Percentiles rank a stretch among this genome's conserved stretches.
Conservation (phyloP, 1,140 invertebrate species). For the Caenorhabditis remanei region DNA sequence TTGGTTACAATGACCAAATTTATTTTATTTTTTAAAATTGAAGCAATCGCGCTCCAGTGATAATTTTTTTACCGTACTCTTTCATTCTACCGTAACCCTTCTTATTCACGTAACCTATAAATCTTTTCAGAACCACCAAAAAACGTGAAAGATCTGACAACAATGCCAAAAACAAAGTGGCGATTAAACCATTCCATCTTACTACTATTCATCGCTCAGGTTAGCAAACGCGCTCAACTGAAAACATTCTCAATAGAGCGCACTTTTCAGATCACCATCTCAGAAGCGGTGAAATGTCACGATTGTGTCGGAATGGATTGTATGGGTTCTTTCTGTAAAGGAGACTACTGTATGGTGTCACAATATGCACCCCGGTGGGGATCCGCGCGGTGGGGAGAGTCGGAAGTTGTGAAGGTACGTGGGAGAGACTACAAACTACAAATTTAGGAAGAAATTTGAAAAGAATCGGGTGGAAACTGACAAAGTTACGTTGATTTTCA, state of each 20-base stretch:
- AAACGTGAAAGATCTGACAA: background rate
- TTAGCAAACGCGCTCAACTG: background rate
- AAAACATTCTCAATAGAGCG: too few relatives aligned
- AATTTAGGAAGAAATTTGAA: too few relatives aligned
- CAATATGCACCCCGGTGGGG: slow-evolving; percentile 76
- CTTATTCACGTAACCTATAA: too few relatives aligned
- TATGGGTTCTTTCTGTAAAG: slow-evolving; percentile 74
- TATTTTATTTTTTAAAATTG: too few relatives aligned
- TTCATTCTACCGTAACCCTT: too few relatives aligned
- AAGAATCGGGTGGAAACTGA: background rate
- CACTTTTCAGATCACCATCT: background rate
- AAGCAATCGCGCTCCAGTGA: too few relatives aligned
- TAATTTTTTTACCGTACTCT: too few relatives aligned
- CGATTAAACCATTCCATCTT: slow-evolving; percentile 39
- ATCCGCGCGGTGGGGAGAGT: slow-evolving; percentile 70
- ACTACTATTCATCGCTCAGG: slow-evolving; percentile 35
- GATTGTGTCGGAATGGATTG: slow-evolving; percentile 76
- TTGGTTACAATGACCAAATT: too few relatives aligned
- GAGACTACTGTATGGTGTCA: slow-evolving; percentile 74
- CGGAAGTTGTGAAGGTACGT: slow-evolving; percentile 71
- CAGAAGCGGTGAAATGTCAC: slow-evolving; percentile 71
- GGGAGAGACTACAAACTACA: too few relatives aligned
- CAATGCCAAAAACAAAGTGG: slow-evolving; percentile 42
- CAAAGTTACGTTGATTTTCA: background rate
- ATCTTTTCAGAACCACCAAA: slow-evolving; percentile 11